Base-by-base conservation (phyloP, 2,888 invertebrate genomes). In the Branchinecta sandiegonensis region DNA sequence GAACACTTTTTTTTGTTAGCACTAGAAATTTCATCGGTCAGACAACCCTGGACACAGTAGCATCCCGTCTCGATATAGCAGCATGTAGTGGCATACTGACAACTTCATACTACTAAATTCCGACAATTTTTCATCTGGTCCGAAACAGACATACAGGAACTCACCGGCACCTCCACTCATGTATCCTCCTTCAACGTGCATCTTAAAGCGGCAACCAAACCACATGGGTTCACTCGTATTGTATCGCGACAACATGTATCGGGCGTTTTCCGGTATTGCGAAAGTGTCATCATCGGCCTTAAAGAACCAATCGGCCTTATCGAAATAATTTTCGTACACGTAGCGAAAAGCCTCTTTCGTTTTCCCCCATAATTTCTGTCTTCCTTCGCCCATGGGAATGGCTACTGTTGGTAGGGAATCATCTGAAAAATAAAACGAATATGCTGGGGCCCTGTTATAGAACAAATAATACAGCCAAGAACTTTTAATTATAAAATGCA, bases 251-350 rank as follows among this genome's bases (percentile, higher is more conserved):
- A 81, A 74, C 73, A 81, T 74, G 69, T 77, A 76, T 14, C 82
- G 76, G 12, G 83, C 75, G 73, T 83, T 83, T 74, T 83, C 83
- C 67, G 83, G 74, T 5, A 83, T 75, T 7, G 81, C 79, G 72
- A 80, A 83, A 56, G 69, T 47, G 50, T 69, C 83, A 74, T 83
- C 83, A 73, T 83, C 83, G 2, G 82, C 82, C 72, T 83, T 83
- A 74, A 83, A 73, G 74, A 83, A 83, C 80, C 80, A 81, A 70
- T 81, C 81, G n/a, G 77, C 78, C 12, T 79, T 74, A 63, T 79
- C 73, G n/a, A 76, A 68, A 71, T 80, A 71, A 67, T 81, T 68
- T 73, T 79, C 72, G 70, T 77, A 76, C 8, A 78, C 74, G 72
- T 80, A 78, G 64, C 73, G 73, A 71, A 80, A 80, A 1, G 80